Evolutionary conservation across 2,888 invertebrate genomes (phyloP).

Genomic region (Drosophila nr. perissopoda): DNA sequence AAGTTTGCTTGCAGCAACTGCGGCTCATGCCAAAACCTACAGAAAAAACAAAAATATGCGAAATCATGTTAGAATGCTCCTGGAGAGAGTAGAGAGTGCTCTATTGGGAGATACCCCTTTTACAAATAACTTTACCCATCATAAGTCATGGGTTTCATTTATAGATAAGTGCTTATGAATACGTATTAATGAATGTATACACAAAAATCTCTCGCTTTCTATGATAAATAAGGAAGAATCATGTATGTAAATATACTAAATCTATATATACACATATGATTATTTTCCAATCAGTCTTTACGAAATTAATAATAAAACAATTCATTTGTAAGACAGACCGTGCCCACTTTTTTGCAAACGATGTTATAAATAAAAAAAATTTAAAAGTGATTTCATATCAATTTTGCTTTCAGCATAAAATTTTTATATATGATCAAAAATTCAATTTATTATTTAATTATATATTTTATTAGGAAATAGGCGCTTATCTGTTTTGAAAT

Average conservation of each 20-base stretch:
- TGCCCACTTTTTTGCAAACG: too few species aligned
- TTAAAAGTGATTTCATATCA: background rate
- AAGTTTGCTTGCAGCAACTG: constrained; percentile 35
- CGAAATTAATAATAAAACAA: background rate
- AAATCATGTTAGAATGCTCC: background rate
- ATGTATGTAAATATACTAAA: background rate
- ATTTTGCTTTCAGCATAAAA: background rate
- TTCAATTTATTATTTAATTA: background rate
- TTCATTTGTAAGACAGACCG: background rate
- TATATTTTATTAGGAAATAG: background rate
- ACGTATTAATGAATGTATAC: background rate
- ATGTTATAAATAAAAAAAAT: too few species aligned
- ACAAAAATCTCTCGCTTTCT: background rate
- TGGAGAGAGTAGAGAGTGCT: background rate
- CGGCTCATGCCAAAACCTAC: constrained; percentile 24
- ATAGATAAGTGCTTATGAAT: background rate
- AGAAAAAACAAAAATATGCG: background rate
- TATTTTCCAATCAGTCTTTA: too few species aligned
- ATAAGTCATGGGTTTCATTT: background rate
- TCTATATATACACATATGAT: background rate
- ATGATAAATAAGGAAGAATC: background rate
- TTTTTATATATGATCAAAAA: background rate
- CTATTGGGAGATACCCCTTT: background rate
- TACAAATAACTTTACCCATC: background rate
- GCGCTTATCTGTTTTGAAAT: background rate